These are phyloP conservation scores for Papilio aristodemus DNA, from an alignment of 1,140 invertebrate species.

Conservation along the genomic window DNA sequence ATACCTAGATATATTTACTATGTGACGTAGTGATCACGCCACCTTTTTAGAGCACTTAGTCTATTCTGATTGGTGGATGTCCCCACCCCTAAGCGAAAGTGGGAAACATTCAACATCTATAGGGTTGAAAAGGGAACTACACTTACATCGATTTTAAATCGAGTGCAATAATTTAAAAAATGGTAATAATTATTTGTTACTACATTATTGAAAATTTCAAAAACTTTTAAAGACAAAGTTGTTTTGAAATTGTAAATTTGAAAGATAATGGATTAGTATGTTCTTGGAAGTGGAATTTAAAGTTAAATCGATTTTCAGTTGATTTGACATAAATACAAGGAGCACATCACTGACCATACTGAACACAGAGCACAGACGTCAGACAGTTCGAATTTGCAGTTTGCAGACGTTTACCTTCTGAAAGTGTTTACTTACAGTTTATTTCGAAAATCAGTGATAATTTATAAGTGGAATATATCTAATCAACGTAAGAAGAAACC, in stretches of 20 bases:
- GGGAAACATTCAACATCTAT: slow-evolving; percentile 69
- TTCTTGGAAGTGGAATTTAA: background rate
- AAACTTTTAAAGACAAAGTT: background rate
- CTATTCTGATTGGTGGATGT: slow-evolving; percentile 64
- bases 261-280: background rate
- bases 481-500: slow-evolving; percentile 38
- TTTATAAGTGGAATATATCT: slow-evolving; percentile 68
- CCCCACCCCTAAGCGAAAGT: slow-evolving; percentile 61
- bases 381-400: slow-evolving; percentile 51
- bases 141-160: slow-evolving; percentile 39
- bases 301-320: slow-evolving; percentile 36
- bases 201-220: background rate
- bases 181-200: background rate
- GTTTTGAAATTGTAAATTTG: background rate
- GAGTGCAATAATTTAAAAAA: slow-evolving; percentile 10
- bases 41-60: slow-evolving; percentile 62
- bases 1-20: slow-evolving; percentile 51
- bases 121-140: slow-evolving; percentile 46
- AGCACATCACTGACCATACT: slow-evolving; percentile 47
- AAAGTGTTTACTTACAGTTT: slow-evolving; percentile 68
- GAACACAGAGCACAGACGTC: too few species aligned
- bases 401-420: slow-evolving; percentile 59
- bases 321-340: slow-evolving; percentile 45
- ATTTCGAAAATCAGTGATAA: slow-evolving; percentile 70
- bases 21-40: slow-evolving; percentile 77